These are phyloP conservation scores for Leucoraja ocellata DNA, from an alignment of 2,797 vertebrate genomes.

Conservation along the genomic window DNA sequence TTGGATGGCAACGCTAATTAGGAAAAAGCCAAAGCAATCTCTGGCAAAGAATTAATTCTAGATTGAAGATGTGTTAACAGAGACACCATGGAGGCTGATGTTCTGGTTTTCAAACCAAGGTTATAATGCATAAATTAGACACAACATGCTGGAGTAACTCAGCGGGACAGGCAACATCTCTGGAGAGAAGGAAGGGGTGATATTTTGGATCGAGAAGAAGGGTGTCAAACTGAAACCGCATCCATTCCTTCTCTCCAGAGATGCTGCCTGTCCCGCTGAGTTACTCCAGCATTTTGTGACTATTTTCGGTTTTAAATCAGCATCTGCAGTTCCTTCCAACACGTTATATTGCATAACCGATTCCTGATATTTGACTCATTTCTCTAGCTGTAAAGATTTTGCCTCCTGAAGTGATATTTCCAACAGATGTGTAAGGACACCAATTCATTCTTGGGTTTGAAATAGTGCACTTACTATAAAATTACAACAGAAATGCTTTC, in stretches of 20 bases:
- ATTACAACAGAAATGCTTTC: background rate
- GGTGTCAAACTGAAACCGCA: no score
- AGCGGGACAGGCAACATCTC: no score
- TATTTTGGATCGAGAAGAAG: no score
- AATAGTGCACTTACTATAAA: background rate
- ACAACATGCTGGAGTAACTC: no score
- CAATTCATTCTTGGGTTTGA: background rate
- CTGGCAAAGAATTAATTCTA: background rate
- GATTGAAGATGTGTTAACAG: background rate
- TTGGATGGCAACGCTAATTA: background rate
- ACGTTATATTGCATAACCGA: no score
- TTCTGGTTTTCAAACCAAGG: background rate
- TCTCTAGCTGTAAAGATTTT: background rate
- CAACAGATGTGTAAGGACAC: background rate
- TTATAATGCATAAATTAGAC: background rate
- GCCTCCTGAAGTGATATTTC: background rate
- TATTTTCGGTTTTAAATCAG: no score
- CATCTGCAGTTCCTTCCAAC: no score
- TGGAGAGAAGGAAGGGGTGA: no score
- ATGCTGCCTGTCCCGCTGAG: no score
- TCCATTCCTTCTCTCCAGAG: no score
- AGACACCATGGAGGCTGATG: background rate
- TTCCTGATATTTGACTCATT: background rate
- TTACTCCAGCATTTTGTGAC: no score
- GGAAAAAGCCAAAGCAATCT: background rate